phyloP scores from a whole-genome alignment of 2,113 vertebrate species.

The Syngnathus typhle region DNA sequence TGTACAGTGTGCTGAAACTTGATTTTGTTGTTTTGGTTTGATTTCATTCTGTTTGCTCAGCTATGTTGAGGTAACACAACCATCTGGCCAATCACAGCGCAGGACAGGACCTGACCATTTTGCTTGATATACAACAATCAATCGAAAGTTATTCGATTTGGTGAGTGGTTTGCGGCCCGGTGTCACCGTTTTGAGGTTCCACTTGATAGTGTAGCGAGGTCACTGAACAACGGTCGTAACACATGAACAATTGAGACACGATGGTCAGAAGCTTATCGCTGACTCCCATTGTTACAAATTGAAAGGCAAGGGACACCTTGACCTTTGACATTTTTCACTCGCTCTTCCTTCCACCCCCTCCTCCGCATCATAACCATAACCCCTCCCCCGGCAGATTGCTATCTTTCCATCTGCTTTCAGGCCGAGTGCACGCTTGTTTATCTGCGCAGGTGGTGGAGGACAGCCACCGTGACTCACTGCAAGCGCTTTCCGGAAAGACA shows the following conservation, averaged over 20 bases:
- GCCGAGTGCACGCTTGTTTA: slow-evolving; percentile 15
- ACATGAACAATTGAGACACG: neutral
- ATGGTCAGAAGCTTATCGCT: neutral
- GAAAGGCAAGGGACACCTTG: slow-evolving; percentile 62
- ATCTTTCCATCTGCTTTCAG: slow-evolving; percentile 47
- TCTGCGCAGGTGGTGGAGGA: slow-evolving; percentile 38
- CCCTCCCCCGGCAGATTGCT: slow-evolving; percentile 37
- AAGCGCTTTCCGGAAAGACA: slow-evolving; percentile 38
- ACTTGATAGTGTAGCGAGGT: slow-evolving; percentile 1
- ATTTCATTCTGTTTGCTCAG: no score
- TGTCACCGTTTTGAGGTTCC: neutral
- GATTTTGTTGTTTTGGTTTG: neutral
- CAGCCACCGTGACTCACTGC: slow-evolving; percentile 38
- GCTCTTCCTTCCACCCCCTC: slow-evolving; percentile 24
- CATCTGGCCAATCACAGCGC: neutral
- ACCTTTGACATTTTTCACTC: slow-evolving; percentile 62
- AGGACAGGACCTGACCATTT: neutral
- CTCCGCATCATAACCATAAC: slow-evolving; percentile 18
- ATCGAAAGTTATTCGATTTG: no score
- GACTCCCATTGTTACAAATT: slow-evolving; percentile 49
- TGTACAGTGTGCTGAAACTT: neutral
- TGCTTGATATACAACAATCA: no score
- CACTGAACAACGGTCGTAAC: slow-evolving; percentile 26
- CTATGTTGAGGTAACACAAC: no score
- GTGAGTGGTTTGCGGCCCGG: neutral